Conservation (phyloP, 2,797 vertebrate genomes). For the Acipenser oxyrinchus region DNA sequence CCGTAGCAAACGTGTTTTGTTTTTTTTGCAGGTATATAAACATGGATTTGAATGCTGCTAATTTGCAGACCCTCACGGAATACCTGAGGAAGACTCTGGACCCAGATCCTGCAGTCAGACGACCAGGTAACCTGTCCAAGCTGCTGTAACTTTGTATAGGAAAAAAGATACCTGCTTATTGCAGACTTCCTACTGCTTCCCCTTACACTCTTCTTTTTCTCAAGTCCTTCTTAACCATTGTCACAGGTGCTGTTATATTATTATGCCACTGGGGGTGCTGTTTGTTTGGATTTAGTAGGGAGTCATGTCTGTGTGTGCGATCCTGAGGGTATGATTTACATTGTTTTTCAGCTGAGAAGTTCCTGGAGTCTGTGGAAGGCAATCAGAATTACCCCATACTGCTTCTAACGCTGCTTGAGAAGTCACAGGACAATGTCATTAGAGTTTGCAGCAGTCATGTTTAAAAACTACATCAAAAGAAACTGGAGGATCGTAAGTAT, state of each 20-base stretch:
- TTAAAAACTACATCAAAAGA: conserved; percentile 98
- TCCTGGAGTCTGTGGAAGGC: conserved; percentile 91
- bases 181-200: background rate
- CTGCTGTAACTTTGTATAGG: background rate
- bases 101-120: conserved; percentile 85
- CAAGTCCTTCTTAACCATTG: background rate
- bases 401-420: conserved; percentile 85
- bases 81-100: conserved; percentile 91
- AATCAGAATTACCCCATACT: conserved; percentile 89
- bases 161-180: background rate
- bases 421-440: conserved; percentile 91
- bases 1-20: no score
- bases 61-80: conserved; percentile 89
- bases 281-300: no score
- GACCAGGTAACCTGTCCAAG: conserved; percentile 69
- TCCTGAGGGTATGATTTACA: background rate
- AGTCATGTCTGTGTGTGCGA: background rate
- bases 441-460: conserved; percentile 94
- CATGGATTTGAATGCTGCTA: conserved; percentile 94
- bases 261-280: background rate
- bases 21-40: conserved; percentile 11
- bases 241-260: background rate
- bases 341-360: conserved; percentile 84
- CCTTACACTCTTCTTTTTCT: background rate
- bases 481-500: conserved; percentile 96